A percentile compares a stretch with the other conserved stretches of the same genome.
Conservation (phyloP, 2,888 invertebrate species). For the Aethes cnicana region DNA sequence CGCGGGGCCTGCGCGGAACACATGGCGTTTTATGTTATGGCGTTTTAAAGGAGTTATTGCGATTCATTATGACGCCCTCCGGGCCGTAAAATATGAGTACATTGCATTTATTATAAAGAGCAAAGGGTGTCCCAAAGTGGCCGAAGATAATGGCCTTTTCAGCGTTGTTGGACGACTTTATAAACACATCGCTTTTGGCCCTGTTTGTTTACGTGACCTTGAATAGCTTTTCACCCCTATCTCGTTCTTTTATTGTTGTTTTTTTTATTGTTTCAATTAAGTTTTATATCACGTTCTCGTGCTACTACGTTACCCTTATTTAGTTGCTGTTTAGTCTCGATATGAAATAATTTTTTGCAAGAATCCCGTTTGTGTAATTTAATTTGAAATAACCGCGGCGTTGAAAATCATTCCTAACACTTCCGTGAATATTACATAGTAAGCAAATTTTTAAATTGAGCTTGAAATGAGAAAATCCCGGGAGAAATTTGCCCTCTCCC, state of each 20-base stretch:
- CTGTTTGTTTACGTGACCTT: neutral
- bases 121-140: slow-evolving; percentile 2
- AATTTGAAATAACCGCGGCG: slow-evolving; percentile 1
- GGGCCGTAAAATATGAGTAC: slow-evolving; percentile 35
- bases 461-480: slow-evolving; percentile 70
- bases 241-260: no score
- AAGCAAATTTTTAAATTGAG: slow-evolving; percentile 68
- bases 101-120: slow-evolving; percentile 18
- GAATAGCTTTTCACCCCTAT: no score
- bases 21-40: slow-evolving; percentile 51
- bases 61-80: slow-evolving; percentile 51
- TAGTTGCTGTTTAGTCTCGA: no score
- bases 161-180: slow-evolving; percentile 1
- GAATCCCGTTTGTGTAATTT: no score
- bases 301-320: no score
- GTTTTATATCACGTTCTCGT: no score
- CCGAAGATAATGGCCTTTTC: slow-evolving; percentile 15
- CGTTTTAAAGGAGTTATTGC: slow-evolving; percentile 54
- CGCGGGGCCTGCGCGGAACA: slow-evolving; percentile 48
- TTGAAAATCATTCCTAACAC: neutral
- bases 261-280: no score
- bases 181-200: neutral
- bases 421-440: slow-evolving; percentile 35
- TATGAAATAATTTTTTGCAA: no score
- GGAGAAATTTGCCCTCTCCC: slow-evolving; percentile 51